Evolutionary conservation across 2,113 vertebrate species (phyloP).

Genomic region (Indri indri): DNA sequence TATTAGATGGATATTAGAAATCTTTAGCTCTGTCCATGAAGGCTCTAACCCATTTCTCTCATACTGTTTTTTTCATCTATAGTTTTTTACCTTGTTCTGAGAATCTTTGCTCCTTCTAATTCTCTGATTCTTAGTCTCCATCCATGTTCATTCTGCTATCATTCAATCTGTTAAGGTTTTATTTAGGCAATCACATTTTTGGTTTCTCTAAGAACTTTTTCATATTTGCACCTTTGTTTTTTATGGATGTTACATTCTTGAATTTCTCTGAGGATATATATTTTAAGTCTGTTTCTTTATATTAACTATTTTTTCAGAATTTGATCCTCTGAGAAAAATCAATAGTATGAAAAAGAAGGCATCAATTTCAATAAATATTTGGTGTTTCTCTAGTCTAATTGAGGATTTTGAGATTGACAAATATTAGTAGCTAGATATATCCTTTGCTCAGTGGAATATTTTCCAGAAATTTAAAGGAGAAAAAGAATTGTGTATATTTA

Average conservation of each 20-base stretch:
- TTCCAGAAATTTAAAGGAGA: conserved; percentile 21
- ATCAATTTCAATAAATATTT: not conserved
- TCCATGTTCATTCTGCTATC: not conserved
- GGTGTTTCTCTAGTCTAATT: not conserved
- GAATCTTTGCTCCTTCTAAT: not conserved
- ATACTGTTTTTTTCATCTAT: not conserved
- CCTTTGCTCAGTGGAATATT: not conserved
- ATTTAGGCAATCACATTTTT: not conserved
- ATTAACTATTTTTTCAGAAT: conserved; percentile 9
- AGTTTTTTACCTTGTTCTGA: not conserved
- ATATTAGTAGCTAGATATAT: not conserved
- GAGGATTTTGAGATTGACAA: not conserved
- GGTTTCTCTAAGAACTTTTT: not conserved
- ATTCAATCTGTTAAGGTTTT: not conserved
- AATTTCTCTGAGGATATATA: not conserved
- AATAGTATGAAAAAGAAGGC: not conserved
- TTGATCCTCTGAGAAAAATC: not conserved
- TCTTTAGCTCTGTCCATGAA: not conserved
- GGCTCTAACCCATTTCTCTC: not conserved
- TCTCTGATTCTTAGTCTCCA: conserved; percentile 15
- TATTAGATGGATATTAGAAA: not conserved
- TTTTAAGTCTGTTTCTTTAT: not conserved
- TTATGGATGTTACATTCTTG: not conserved
- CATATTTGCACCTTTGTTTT: not conserved
- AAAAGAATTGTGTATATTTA: conserved; percentile 13